Conservation (phyloP, 92 coral and sea anemone species). For the Zoanthus sociatus region DNA sequence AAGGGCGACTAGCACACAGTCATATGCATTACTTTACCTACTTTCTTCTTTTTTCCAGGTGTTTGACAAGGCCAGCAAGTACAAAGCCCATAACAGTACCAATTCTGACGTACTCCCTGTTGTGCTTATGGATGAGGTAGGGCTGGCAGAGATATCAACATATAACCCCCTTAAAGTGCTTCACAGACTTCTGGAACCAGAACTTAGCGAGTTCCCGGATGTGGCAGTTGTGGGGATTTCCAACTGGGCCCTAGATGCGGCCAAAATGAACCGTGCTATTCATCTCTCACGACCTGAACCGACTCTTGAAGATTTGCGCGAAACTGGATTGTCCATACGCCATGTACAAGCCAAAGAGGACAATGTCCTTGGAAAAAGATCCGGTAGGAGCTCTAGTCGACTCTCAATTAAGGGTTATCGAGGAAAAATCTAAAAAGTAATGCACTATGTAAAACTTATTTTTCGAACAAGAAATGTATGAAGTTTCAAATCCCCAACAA, state of each 20-base stretch:
- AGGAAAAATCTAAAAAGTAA: not conserved
- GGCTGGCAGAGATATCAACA: conserved; percentile 59
- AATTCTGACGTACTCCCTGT: conserved; percentile 47
- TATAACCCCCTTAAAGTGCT: conserved; percentile 62
- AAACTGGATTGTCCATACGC: conserved; percentile 48
- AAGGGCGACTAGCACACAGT: too few relatives aligned
- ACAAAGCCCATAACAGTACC: conserved; percentile 57
- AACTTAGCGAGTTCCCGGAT: conserved; percentile 53
- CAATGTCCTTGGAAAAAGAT: not conserved
- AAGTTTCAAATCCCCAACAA: not conserved
- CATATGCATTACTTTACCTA: too few relatives aligned
- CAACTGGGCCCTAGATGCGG: conserved; percentile 62
- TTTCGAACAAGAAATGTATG: not conserved
- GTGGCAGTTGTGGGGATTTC: conserved; percentile 58
- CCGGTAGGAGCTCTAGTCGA: not conserved
- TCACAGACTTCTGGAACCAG: conserved; percentile 59
- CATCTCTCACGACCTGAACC: conserved; percentile 69
- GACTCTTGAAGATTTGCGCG: conserved; percentile 45
- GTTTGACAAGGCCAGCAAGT: conserved; percentile 53
- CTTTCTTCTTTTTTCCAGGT: conserved; percentile 1
- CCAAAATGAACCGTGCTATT: conserved; percentile 70
- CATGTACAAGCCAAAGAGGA: conserved; percentile 3
- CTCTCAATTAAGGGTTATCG: not conserved
- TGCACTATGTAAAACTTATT: not conserved
- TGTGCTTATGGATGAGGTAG: conserved; percentile 58